Conservation (phyloP, 2,113 vertebrate species). For the Phaethon lepturus region DNA sequence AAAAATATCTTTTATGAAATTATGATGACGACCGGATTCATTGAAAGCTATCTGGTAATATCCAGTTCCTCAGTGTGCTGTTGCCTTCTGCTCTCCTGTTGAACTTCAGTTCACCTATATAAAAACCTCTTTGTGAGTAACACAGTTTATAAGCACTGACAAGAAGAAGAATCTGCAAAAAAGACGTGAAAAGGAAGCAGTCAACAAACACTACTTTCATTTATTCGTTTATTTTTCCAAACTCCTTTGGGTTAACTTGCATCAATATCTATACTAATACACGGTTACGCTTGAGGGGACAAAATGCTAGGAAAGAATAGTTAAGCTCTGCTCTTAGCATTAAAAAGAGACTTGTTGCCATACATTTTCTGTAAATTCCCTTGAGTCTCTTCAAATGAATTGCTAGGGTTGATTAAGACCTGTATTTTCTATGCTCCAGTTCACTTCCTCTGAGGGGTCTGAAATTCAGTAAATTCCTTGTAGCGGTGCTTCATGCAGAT, state of each 20-base stretch:
- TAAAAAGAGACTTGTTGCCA: background rate
- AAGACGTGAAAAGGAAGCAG: background rate
- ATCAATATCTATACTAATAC: background rate
- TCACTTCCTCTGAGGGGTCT: background rate
- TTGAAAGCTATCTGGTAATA: background rate
- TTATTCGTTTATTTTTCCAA: background rate
- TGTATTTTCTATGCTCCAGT: background rate
- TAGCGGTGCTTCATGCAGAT: background rate
- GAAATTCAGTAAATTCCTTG: background rate
- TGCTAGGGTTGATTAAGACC: background rate
- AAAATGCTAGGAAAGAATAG: background rate
- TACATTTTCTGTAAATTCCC: background rate
- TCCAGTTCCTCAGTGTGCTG: background rate
- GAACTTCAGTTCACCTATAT: background rate
- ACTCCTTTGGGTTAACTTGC: background rate
- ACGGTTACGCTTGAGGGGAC: accelerated
- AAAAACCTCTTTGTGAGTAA: background rate
- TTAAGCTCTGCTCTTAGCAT: background rate
- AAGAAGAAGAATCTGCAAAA: background rate
- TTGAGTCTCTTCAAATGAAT: background rate
- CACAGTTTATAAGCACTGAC: background rate
- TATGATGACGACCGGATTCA: background rate
- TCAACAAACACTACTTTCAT: background rate
- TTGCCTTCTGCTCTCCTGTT: background rate
- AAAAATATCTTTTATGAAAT: background rate